Percentiles rank a stretch among this genome's conserved stretches.
Conservation (phyloP, 2,113 vertebrate genomes). For the Dissostichus mawsoni region DNA sequence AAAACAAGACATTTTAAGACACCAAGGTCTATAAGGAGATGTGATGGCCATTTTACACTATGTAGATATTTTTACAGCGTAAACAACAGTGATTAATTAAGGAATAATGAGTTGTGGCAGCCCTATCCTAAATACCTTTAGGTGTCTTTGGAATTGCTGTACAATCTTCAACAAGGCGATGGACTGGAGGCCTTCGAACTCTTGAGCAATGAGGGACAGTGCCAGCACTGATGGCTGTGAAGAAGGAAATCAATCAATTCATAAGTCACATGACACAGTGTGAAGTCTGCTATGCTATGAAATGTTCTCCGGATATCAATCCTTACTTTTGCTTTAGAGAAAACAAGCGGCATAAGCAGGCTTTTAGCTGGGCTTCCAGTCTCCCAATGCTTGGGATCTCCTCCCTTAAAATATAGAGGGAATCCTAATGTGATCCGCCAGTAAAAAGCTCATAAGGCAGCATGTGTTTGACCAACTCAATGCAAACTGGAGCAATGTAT, state of each 20-base stretch:
- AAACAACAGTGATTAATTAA: neutral
- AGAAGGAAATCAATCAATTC: conserved; percentile 7
- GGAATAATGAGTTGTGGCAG: neutral
- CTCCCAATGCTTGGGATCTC: conserved; percentile 92
- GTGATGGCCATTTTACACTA: neutral
- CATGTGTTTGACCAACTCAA: conserved; percentile 46
- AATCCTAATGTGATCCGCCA: conserved; percentile 65
- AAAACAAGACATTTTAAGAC: neutral
- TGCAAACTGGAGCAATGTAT: conserved; percentile 33
- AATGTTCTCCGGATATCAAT: conserved; percentile 39
- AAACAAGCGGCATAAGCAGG: conserved; percentile 95
- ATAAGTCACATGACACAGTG: neutral
- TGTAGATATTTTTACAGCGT: neutral
- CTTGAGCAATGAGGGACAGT: conserved; percentile 93
- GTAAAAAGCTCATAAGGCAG: conserved; percentile 50
- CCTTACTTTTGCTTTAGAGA: conserved; percentile 98
- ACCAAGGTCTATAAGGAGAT: neutral
- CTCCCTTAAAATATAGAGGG: conserved; percentile 85
- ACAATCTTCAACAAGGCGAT: conserved; percentile 89
- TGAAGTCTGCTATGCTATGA: conserved; percentile 41
- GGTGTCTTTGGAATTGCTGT: conserved; percentile 90
- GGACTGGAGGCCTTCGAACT: conserved; percentile 90
- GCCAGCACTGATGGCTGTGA: conserved; percentile 94
- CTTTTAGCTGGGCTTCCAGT: conserved; percentile 97
- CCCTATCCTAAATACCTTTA: conserved; percentile 84